A percentile compares a stretch with the other conserved stretches of the same genome.
These are phyloP conservation scores for Phrynocephalus forsythii DNA, from an alignment of 2,797 vertebrate species.

Conservation along the genomic window DNA sequence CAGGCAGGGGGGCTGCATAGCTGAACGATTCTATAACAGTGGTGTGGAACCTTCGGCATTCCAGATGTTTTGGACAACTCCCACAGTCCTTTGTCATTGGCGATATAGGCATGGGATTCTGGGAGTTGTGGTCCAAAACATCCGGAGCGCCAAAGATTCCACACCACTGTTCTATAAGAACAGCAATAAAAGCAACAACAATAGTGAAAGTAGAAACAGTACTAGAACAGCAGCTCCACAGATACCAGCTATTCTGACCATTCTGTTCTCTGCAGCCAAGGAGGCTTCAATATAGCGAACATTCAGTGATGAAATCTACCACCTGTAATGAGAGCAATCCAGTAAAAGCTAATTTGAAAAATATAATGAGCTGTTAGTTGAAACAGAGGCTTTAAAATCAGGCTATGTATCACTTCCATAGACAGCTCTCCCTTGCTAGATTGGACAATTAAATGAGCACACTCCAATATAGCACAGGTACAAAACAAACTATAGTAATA, in stretches of 20 bases:
- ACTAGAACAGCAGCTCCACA: no score
- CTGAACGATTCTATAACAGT: not conserved
- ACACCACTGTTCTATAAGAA: not conserved
- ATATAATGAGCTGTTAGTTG: not conserved
- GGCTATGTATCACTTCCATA: not conserved
- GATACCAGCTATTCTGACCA: not conserved
- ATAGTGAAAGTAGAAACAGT: no score
- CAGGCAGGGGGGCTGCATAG: not conserved
- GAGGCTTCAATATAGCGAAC: no score
- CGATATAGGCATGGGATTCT: no score
- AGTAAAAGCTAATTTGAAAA: not conserved
- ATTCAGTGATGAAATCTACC: not conserved
- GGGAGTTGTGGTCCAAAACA: no score
- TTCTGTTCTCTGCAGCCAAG: not conserved
- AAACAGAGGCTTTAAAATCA: constrained; percentile 6
- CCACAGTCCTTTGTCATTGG: no score
- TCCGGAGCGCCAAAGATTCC: no score
- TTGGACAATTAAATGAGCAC: not conserved
- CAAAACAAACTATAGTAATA: not conserved
- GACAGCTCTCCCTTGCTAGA: not conserved
- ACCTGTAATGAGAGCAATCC: no score
- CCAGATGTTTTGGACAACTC: no score
- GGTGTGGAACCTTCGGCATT: no score
- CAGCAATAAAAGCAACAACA: not conserved
- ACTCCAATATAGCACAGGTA: not conserved